Conservation (phyloP, 1,140 invertebrate genomes). For the Megalonaias nervosa region DNA sequence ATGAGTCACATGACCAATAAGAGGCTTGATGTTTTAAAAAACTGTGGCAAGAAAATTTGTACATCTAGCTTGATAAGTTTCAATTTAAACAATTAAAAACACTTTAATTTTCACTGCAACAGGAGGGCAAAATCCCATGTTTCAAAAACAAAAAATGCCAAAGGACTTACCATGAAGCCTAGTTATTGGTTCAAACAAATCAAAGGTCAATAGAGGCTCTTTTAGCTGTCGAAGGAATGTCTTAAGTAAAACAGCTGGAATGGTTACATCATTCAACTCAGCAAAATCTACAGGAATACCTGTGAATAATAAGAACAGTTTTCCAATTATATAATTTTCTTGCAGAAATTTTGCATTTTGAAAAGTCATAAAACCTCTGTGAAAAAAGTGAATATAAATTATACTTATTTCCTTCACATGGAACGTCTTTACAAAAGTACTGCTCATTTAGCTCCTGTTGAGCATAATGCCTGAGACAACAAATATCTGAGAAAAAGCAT, state of each 20-base stretch:
- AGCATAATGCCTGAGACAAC: neutral
- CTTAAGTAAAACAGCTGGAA: constrained; percentile 94
- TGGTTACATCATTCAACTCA: constrained; percentile 84
- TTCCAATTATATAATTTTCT: neutral
- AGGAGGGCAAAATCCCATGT: no score
- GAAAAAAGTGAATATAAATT: neutral
- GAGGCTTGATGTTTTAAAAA: no score
- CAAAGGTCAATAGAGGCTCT: constrained; percentile 95
- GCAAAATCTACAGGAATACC: constrained; percentile 80
- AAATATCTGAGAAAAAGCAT: neutral
- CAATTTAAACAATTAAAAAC: no score
- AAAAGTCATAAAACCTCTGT: neutral
- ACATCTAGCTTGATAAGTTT: no score
- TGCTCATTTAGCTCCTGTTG: neutral
- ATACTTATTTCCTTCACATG: neutral
- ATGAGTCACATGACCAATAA: no score
- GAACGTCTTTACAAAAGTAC: neutral
- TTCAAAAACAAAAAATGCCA: constrained; percentile 17
- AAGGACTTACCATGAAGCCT: constrained; percentile 85
- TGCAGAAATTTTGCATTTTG: neutral
- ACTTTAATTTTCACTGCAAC: no score
- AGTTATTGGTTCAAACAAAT: constrained; percentile 94
- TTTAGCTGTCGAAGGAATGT: constrained; percentile 94
- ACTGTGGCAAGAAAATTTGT: no score
- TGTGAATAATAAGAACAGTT: constrained; percentile 31